A percentile compares a stretch with the other conserved stretches of the same genome.
Conservation (phyloP, 2,888 invertebrate species). For the Hoplodrina ambigua region DNA sequence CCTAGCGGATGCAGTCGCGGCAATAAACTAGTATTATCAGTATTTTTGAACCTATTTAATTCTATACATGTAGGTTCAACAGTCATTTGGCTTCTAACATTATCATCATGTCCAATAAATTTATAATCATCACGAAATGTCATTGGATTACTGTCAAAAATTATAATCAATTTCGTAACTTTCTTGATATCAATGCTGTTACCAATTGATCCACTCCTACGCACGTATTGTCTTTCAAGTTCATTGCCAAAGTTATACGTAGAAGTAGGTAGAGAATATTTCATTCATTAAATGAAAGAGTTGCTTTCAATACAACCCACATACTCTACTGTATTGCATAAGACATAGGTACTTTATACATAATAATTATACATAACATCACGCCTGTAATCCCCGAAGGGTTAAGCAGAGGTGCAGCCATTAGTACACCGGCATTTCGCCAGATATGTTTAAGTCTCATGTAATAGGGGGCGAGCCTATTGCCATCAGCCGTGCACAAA, state of each 20-base stretch:
- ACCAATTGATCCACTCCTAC: constrained; percentile 16
- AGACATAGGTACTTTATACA: too few relatives aligned
- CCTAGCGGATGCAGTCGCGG: too few relatives aligned
- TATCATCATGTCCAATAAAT: constrained; percentile 49
- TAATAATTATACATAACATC: too few relatives aligned
- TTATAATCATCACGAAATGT: constrained; percentile 16
- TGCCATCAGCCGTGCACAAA: too few relatives aligned
- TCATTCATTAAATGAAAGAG: constrained; percentile 34
- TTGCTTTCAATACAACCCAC: constrained; percentile 8
- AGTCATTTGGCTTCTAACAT: constrained; percentile 51
- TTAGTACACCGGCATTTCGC: too few relatives aligned
- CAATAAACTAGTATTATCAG: too few relatives aligned
- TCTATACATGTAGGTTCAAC: constrained; percentile 28
- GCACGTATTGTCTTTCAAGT: not conserved
- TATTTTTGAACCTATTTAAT: not conserved
- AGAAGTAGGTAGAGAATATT: not conserved
- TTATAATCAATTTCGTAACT: constrained; percentile 44
- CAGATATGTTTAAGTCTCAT: too few relatives aligned
- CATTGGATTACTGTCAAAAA: constrained; percentile 58
- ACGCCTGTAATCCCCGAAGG: too few relatives aligned
- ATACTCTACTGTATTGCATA: not conserved
- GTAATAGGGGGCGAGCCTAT: too few relatives aligned
- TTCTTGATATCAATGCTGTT: constrained; percentile 26
- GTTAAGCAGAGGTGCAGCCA: too few relatives aligned
- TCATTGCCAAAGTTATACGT: constrained; percentile 34